Conservation (phyloP, 2,797 vertebrate species). For the Chaetophractus vellerosus region DNA sequence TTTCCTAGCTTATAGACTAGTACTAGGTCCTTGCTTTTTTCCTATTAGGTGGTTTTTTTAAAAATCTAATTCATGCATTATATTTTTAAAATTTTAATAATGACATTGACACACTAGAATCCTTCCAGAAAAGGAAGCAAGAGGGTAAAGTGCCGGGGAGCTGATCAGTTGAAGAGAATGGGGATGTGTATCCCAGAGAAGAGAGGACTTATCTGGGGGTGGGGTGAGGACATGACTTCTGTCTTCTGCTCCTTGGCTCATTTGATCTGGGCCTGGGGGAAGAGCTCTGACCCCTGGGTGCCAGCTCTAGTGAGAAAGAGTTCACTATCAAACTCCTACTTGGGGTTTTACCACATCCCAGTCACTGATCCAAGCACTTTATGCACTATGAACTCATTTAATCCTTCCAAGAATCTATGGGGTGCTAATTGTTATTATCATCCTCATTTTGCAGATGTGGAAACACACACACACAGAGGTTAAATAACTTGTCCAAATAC, state of each 20-base stretch:
- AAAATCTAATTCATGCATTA: too few species aligned
- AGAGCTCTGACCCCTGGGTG: not conserved
- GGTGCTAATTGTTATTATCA: not conserved
- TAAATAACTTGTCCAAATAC: not conserved
- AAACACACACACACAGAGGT: not conserved
- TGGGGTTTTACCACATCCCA: not conserved
- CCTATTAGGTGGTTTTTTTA: too few species aligned
- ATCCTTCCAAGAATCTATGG: not conserved
- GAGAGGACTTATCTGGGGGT: not conserved
- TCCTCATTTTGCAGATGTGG: not conserved
- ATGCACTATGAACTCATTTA: not conserved
- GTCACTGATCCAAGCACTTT: not conserved
- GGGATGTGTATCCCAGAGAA: not conserved
- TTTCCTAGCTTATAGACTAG: not conserved
- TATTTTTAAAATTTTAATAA: not conserved
- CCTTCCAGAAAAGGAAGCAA: conserved; percentile 33
- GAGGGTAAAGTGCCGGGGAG: not conserved
- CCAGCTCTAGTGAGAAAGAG: not conserved
- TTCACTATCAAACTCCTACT: not conserved
- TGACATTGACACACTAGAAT: not conserved
- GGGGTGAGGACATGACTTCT: not conserved
- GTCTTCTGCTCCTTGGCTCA: not conserved
- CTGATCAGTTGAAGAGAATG: not conserved
- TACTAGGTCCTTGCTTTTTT: not conserved
- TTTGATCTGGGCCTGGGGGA: not conserved